A percentile compares a stretch with the other conserved stretches of the same genome.
phyloP scores from a whole-genome alignment of 2,888 invertebrate species.

The Itoplectis maculator region DNA sequence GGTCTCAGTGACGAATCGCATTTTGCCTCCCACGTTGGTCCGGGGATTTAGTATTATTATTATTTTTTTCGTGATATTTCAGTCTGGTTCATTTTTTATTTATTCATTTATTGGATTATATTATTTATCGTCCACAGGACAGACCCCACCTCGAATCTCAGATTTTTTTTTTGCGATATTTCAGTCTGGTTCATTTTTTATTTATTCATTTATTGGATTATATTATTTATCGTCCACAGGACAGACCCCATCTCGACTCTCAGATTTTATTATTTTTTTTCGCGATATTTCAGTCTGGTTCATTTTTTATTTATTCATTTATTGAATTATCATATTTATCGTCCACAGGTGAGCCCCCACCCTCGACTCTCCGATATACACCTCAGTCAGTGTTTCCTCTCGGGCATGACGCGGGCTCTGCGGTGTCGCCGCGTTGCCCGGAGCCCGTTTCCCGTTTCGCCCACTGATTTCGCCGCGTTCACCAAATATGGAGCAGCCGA shows the following conservation, averaged over 20 bases:
- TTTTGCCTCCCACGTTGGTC: background rate
- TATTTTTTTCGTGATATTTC: background rate
- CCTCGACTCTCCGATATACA: no score
- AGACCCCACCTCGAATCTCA: no score
- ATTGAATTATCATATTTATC: constrained; percentile 4
- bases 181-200: background rate
- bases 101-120: background rate
- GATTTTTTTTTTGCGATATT: constrained; percentile 15
- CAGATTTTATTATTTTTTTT: no score
- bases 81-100: background rate
- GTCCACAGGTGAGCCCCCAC: constrained; percentile 19
- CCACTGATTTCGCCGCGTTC: constrained; percentile 79
- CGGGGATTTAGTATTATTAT: background rate
- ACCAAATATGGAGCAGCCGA: constrained; percentile 81
- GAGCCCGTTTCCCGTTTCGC: constrained; percentile 76
- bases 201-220: background rate
- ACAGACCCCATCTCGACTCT: no score
- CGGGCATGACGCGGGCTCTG: constrained; percentile 76
- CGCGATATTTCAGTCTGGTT: background rate
- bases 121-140: constrained; percentile 19
- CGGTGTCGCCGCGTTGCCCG: constrained; percentile 57
- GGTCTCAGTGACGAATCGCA: constrained; percentile 24
- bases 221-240: constrained; percentile 21
- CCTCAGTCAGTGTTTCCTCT: constrained; percentile 45
- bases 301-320: background rate